Percentiles rank a stretch among this genome's conserved stretches.
Conservation (phyloP, 2,797 vertebrate genomes). For the Crenichthys baileyi region DNA sequence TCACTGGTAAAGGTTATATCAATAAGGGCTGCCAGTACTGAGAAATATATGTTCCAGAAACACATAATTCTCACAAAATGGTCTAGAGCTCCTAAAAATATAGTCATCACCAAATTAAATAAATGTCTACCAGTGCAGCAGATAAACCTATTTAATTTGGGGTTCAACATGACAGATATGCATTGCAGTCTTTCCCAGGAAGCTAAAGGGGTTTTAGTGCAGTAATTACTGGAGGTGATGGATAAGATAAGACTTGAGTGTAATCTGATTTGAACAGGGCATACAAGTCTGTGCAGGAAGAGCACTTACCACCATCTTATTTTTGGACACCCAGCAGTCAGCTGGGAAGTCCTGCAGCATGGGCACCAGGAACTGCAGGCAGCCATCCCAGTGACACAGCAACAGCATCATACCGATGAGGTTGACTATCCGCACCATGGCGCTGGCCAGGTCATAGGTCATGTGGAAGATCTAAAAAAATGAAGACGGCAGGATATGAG, state of each 20-base stretch:
- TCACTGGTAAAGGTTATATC: slow-evolving; percentile 53
- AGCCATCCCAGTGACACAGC: slow-evolving; percentile 98
- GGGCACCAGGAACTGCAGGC: slow-evolving; percentile 97
- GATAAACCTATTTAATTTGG: slow-evolving; percentile 56
- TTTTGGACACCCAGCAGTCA: slow-evolving; percentile 98
- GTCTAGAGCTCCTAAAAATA: slow-evolving; percentile 26
- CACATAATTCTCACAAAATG: slow-evolving; percentile 21
- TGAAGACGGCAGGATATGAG: slow-evolving; percentile 30
- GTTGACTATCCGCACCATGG: slow-evolving; percentile 95
- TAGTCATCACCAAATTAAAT: slow-evolving; percentile 57
- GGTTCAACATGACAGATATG: slow-evolving; percentile 50
- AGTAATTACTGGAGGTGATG: slow-evolving; percentile 68
- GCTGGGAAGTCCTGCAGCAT: slow-evolving; percentile 98
- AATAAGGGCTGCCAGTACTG: slow-evolving; percentile 35
- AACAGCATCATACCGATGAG: slow-evolving; percentile 98
- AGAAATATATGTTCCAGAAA: slow-evolving; percentile 41
- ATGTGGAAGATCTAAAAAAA: slow-evolving; percentile 95
- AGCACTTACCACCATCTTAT: slow-evolving; percentile 96
- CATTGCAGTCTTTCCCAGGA: slow-evolving; percentile 54
- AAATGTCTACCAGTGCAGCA: slow-evolving; percentile 43
- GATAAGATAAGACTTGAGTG: slow-evolving; percentile 61
- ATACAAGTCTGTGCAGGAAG: slow-evolving; percentile 31
- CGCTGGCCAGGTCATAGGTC: slow-evolving; percentile 98
- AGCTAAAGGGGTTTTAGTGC: slow-evolving; percentile 57
- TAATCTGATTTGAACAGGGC: slow-evolving; percentile 62